phyloP scores from a whole-genome alignment of 1,140 invertebrate species.

The Nasonia vitripennis region DNA sequence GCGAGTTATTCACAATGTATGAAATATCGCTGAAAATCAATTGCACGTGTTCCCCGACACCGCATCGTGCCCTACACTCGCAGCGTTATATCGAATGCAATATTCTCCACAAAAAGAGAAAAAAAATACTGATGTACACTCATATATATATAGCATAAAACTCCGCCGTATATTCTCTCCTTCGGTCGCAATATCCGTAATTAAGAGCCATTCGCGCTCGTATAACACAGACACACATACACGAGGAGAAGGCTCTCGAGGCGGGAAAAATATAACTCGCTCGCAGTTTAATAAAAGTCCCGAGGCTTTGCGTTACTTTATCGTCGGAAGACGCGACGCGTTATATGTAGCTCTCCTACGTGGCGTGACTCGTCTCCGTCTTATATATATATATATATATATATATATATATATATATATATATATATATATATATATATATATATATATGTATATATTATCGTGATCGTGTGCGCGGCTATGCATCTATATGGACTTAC shows the following conservation, averaged over 20 bases:
- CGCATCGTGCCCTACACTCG: too few species aligned
- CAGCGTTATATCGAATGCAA: too few species aligned
- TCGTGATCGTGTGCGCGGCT: too few species aligned
- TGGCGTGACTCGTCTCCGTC: conserved; percentile 12
- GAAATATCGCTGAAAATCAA: too few species aligned
- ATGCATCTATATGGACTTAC: too few species aligned
- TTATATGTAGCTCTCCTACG: neutral
- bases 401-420: too few species aligned
- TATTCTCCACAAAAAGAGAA: neutral
- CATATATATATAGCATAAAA: neutral
- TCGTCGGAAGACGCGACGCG: neutral
- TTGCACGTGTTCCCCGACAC: too few species aligned
- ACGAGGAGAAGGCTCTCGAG: neutral
- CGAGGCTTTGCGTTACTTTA: neutral
- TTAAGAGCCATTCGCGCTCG: conserved; percentile 11
- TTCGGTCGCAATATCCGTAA: conserved; percentile 6
- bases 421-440: too few species aligned
- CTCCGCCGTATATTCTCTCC: neutral
- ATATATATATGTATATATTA: too few species aligned
- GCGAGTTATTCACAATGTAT: too few species aligned
- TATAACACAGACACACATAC: neutral
- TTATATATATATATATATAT: too few species aligned
- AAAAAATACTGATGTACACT: neutral
- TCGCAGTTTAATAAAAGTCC: conserved; percentile 36
- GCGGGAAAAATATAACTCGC: conserved; percentile 16